Conservation (phyloP, 2,888 invertebrate genomes). For the Nasonovia ribisnigri region DNA sequence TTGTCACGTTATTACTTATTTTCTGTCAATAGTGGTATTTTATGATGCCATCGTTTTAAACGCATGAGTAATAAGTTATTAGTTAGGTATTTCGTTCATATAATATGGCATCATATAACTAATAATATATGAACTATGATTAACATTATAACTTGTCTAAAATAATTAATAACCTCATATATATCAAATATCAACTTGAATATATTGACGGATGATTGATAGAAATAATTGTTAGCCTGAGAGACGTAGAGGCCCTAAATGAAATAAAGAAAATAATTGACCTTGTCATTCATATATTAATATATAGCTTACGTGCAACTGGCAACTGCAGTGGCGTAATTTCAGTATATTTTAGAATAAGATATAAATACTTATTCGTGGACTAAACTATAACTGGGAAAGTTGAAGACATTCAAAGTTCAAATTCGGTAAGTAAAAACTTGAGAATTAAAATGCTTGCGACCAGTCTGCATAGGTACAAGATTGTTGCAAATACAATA, state of each 20-base stretch:
- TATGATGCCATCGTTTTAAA: constrained; percentile 19
- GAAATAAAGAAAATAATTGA: constrained; percentile 3
- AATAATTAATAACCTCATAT: constrained; percentile 10
- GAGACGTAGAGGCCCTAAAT: background rate
- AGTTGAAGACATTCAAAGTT: background rate
- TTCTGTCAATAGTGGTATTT: background rate
- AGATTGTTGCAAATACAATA: background rate
- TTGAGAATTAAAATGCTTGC: background rate
- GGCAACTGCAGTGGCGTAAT: background rate
- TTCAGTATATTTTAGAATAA: background rate
- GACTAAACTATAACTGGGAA: background rate
- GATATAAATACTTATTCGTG: background rate
- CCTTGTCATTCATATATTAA: background rate
- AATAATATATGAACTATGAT: background rate
- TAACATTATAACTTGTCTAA: background rate
- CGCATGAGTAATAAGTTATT: background rate
- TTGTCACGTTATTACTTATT: background rate
- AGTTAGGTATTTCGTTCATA: no score
- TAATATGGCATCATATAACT: background rate
- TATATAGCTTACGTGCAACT: background rate
- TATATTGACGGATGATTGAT: constrained; percentile 22
- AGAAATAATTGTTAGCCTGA: background rate
- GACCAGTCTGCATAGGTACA: background rate
- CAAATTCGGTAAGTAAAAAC: background rate
- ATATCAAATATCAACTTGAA: no score